phyloP scores from a whole-genome alignment of 2,113 vertebrate species.

The Pituophis catenifer region DNA sequence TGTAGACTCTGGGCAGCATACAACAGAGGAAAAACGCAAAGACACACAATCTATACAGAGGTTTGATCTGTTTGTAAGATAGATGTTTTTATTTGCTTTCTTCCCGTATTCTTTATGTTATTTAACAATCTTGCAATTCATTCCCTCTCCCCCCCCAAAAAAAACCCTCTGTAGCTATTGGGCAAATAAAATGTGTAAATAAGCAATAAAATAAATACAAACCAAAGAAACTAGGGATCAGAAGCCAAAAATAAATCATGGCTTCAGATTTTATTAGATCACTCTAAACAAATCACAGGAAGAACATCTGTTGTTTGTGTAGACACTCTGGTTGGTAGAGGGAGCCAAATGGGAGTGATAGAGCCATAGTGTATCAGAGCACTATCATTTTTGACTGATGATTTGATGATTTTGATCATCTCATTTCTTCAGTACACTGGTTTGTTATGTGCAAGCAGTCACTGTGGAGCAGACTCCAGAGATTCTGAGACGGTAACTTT shows the following conservation, averaged over 20 bases:
- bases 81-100: neutral
- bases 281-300: neutral
- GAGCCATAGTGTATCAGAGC: neutral
- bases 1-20: neutral
- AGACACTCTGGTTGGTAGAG: neutral
- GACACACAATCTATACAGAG: neutral
- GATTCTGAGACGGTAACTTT: neutral
- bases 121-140: neutral
- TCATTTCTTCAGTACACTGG: neutral
- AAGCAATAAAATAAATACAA: neutral
- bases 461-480: neutral
- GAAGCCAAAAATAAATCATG: neutral
- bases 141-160: too few relatives aligned
- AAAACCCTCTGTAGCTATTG: neutral
- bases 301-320: neutral
- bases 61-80: neutral
- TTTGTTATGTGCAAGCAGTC: neutral
- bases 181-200: neutral
- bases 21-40: neutral
- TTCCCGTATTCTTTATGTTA: neutral
- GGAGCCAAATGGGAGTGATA: neutral
- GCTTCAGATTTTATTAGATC: neutral
- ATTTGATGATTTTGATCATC: too few relatives aligned
- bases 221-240: neutral
- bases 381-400: neutral